phyloP scores from a whole-genome alignment of 1,140 invertebrate species.

The Drosophila tristis region DNA sequence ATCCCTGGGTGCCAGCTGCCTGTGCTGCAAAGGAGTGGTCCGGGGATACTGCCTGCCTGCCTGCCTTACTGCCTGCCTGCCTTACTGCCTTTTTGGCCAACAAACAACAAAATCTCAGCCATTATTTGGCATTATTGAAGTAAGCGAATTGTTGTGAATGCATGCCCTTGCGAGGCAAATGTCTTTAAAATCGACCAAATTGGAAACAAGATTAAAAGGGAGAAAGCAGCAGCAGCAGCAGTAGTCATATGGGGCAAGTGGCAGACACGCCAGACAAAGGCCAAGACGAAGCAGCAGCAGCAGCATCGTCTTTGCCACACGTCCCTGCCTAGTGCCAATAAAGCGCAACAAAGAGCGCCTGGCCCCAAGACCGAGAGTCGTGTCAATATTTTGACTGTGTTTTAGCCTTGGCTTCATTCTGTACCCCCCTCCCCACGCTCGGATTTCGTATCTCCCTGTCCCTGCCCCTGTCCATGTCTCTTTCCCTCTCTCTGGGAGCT shows the following conservation, averaged over 20 bases:
- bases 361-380: conserved; percentile 45
- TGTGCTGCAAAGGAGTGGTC: too few relatives aligned
- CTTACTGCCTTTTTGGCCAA: not conserved
- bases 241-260: not conserved
- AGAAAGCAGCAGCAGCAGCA: conserved; percentile 2
- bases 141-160: conserved; percentile 67
- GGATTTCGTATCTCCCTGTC: not conserved
- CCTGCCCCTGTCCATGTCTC: conserved; percentile 10
- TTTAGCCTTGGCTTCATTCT: conserved; percentile 19
- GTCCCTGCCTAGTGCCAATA: conserved; percentile 55
- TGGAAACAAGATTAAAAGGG: conserved; percentile 52
- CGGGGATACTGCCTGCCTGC: too few relatives aligned
- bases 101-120: conserved; percentile 69
- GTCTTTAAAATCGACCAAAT: conserved; percentile 64
- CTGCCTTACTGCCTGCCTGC: too few relatives aligned
- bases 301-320: conserved; percentile 34
- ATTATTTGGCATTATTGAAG: conserved; percentile 73
- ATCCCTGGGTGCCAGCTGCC: not conserved
- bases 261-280: conserved; percentile 1
- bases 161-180: conserved; percentile 47
- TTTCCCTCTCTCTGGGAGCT: conserved; percentile 8
- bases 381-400: conserved; percentile 68
- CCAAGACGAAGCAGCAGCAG: conserved; percentile 16
- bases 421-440: not conserved
- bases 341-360: conserved; percentile 65